Base-by-base conservation (phyloP, 2,113 vertebrate species). In the Sphyrna mokarran region DNA sequence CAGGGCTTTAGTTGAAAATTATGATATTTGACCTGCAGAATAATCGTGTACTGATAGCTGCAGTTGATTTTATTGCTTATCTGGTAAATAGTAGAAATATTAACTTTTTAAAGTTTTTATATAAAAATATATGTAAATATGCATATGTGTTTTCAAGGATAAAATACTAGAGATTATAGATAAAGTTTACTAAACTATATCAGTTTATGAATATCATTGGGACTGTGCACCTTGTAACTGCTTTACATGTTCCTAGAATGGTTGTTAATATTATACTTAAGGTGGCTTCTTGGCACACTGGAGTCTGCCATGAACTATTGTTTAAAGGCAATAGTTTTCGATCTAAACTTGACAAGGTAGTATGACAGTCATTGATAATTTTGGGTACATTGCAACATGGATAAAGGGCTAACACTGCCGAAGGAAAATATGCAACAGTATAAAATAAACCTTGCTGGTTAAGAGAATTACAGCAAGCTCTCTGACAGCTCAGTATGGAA, bases 101-200 rank as follows among this genome's bases (percentile, higher is more conserved):
- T 89, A 90, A 9, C 87, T 90, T 90, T 90, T 61, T 90, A 90
- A 83, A 33, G 87, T 90, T 90, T 90, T 33, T 61, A 89, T 89
- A 40, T 29, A 29, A 29, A 26, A 33, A 61, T 29, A 58, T 23
- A 54, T 48, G 2, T 29, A 58, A 3, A 37, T 33, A 58, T 33
- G 3, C 13, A 10, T 70, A 0, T 37, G 48, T 48, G 33, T 76
- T 23, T 95, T 93, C 18, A 93, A 93, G 61, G 37, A 18, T 93
- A 61, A 93, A 93, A 83, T 16, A 83, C 14, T 83, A 83, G 80
- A 76, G 37, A 83, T 43, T 83, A 83, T 7, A 83, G 78, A 37
- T 83, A 83, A 83, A 40, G 80, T 83, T 83, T 40, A 37, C 80
- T 83, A 83, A 83, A 66, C 6, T 33, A 23, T 7, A 93, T 4